These are phyloP conservation scores for Chinchilla lanigera DNA, from an alignment of 2,113 vertebrate species.

Conservation along the genomic window DNA sequence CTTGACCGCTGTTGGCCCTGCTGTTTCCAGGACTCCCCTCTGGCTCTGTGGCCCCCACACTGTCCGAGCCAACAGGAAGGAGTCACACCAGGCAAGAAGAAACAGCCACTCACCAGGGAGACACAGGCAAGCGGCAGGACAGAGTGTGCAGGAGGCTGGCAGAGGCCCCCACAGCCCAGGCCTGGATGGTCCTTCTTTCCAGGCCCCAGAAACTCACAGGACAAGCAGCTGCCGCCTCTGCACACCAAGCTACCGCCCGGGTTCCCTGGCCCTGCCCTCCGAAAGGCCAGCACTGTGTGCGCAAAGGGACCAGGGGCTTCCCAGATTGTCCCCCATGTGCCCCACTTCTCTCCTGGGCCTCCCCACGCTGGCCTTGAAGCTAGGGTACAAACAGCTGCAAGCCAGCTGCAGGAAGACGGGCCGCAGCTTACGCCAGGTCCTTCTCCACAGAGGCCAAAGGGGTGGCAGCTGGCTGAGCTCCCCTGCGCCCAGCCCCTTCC, in stretches of 20 bases:
- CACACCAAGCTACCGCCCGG: neutral
- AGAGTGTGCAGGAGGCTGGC: neutral
- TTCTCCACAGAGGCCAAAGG: neutral
- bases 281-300: neutral
- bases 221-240: neutral
- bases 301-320: neutral
- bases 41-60: neutral
- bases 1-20: neutral
- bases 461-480: neutral
- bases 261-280: neutral
- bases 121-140: neutral
- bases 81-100: neutral
- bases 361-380: neutral
- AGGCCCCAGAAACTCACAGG: neutral
- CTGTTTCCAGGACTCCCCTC: neutral
- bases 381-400: slow-evolving; percentile 51
- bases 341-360: neutral
- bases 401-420: slow-evolving; percentile 19
- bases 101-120: neutral
- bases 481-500: neutral
- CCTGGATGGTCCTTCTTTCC: neutral
- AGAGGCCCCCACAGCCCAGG: neutral
- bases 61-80: neutral
- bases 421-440: neutral
- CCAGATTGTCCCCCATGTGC: neutral